Percentiles rank a stretch among this genome's conserved stretches.
phyloP scores from a whole-genome alignment of 2,797 vertebrate species.

The Peromyscus melanophrys region DNA sequence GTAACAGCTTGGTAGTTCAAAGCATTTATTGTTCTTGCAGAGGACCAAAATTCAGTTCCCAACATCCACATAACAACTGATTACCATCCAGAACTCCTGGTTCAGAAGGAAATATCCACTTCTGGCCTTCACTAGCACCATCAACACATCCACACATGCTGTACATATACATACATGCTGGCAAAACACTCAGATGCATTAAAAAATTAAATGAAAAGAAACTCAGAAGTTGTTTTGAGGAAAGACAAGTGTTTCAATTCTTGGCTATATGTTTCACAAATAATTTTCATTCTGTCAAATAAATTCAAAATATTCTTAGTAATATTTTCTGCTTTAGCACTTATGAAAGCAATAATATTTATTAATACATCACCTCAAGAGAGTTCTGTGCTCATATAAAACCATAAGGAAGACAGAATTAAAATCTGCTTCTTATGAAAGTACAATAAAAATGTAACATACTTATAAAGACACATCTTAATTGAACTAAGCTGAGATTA shows the following conservation, averaged over 20 bases:
- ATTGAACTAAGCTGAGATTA: conserved; percentile 64
- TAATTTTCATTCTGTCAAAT: neutral
- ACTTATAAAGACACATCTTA: conserved; percentile 60
- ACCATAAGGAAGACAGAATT: conserved; percentile 44
- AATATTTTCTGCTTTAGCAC: neutral
- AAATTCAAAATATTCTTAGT: neutral
- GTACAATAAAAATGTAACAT: conserved; percentile 32
- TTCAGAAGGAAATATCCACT: neutral
- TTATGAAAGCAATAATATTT: neutral
- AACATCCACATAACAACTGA: neutral
- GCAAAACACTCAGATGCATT: neutral
- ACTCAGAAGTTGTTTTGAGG: neutral
- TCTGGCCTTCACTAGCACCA: neutral
- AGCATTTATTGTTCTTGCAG: neutral
- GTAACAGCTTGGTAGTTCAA: neutral
- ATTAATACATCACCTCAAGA: neutral
- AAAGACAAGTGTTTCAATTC: neutral
- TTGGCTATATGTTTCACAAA: neutral
- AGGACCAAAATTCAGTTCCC: neutral
- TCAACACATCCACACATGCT: neutral
- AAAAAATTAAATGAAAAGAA: neutral
- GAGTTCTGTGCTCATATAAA: neutral
- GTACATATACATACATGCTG: neutral
- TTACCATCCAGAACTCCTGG: too few species aligned
- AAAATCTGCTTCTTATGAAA: neutral